These are phyloP conservation scores for Megaleporinus macrocephalus DNA, from an alignment of 2,113 vertebrate genomes.

Conservation along the genomic window DNA sequence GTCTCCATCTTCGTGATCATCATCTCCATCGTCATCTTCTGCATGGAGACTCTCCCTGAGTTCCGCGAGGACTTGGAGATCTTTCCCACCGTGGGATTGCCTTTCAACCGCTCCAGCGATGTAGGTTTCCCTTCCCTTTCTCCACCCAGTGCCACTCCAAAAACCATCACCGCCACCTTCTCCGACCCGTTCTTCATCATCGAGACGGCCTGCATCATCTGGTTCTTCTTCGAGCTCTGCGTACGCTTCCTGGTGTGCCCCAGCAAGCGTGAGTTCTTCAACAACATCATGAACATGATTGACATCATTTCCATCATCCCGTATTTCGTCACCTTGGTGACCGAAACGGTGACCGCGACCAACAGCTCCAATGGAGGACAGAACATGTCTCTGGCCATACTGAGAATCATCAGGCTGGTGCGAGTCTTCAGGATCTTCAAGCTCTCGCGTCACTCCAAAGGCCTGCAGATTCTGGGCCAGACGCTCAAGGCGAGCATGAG, in stretches of 20 bases:
- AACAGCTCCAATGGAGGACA: conserved; percentile 84
- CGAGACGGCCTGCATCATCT: conserved; percentile 92
- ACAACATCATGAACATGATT: conserved; percentile 96
- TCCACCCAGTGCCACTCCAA: conserved; percentile 58
- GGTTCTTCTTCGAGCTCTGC: conserved; percentile 93
- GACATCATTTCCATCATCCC: conserved; percentile 96
- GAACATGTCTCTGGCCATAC: conserved; percentile 94
- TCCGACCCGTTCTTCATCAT: conserved; percentile 94
- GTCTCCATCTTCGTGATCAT: conserved; percentile 94
- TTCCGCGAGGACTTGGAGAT: conserved; percentile 86
- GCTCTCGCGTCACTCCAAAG: conserved; percentile 92
- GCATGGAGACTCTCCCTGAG: conserved; percentile 93
- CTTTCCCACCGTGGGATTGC: conserved; percentile 50
- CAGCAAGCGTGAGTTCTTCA: conserved; percentile 92
- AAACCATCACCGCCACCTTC: conserved; percentile 73
- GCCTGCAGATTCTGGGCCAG: conserved; percentile 90
- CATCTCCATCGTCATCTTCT: conserved; percentile 97
- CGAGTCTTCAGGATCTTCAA: conserved; percentile 98
- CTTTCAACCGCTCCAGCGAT: conserved; percentile 66
- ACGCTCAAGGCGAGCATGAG: conserved; percentile 92
- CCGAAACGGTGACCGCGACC: conserved; percentile 84
- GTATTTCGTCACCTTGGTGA: conserved; percentile 92
- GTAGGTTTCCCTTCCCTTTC: conserved; percentile 18
- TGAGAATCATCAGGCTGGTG: conserved; percentile 93
- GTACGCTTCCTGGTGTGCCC: conserved; percentile 91